phyloP scores from a whole-genome alignment of 2,888 invertebrate genomes.

The Drosophila neutralis region DNA sequence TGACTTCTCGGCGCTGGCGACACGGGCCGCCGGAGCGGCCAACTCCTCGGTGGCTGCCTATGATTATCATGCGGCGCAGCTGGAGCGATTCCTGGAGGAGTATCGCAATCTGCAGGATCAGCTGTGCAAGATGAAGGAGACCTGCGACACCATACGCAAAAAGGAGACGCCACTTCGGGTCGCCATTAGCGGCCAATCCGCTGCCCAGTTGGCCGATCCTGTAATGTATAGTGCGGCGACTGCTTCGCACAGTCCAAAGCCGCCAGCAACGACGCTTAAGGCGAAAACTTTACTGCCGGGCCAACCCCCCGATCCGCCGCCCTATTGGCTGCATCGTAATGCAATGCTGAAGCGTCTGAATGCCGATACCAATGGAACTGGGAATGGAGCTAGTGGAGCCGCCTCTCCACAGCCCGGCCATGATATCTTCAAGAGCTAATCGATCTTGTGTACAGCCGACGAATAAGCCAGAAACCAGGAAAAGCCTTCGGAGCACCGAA shows the following conservation, averaged over 20 bases:
- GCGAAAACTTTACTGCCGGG: slow-evolving; percentile 85
- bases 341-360: slow-evolving; percentile 85
- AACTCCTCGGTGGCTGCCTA: slow-evolving; percentile 87
- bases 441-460: slow-evolving; percentile 68
- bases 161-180: slow-evolving; percentile 83
- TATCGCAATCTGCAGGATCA: slow-evolving; percentile 91
- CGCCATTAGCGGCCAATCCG: slow-evolving; percentile 76
- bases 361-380: slow-evolving; percentile 50
- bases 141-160: slow-evolving; percentile 88
- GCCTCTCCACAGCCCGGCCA: slow-evolving; percentile 76
- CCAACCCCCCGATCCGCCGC: slow-evolving; percentile 84
- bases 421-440: slow-evolving; percentile 86
- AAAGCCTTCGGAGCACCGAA: slow-evolving; percentile 57
- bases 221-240: slow-evolving; percentile 84
- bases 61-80: slow-evolving; percentile 92
- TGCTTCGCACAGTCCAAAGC: slow-evolving; percentile 83
- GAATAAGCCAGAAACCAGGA: slow-evolving; percentile 30
- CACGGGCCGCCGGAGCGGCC: slow-evolving; percentile 72
- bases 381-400: slow-evolving; percentile 40
- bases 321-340: slow-evolving; percentile 85
- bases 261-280: slow-evolving; percentile 86
- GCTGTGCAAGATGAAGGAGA: slow-evolving; percentile 92
- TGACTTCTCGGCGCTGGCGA: slow-evolving; percentile 81
- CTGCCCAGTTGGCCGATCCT: slow-evolving; percentile 84
- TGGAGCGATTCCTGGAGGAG: slow-evolving; percentile 92